Evolutionary conservation across 2,888 invertebrate genomes (phyloP), one percentile per base, ranked within the genome.

Genomic region (Phengaris arion): DNA sequence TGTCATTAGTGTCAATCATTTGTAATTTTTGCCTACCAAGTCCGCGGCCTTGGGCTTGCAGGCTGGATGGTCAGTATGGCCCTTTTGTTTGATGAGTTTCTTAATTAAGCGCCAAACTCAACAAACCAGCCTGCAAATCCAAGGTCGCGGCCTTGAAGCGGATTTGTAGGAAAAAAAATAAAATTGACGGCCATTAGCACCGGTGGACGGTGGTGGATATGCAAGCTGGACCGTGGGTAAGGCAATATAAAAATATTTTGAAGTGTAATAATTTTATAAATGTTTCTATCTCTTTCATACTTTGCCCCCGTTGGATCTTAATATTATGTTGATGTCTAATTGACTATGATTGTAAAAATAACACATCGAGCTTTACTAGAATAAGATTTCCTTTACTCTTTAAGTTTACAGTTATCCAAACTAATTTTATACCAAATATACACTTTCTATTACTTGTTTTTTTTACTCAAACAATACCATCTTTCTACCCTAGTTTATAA

Each of bases 401-500:
- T 86, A 85, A 83, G 83, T 83, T 82, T 76, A 76, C 76, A 76
- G 74, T 85, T 87, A 85, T 85, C 85, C 86, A 85, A 85, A 75
- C 75, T 70, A 85, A 85, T 89, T 90, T 92, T 91, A 91, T 91
- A 91, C 93, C 93, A 93, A 93, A 93, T 92, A 93, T 90, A 93
- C 86, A 85, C 84, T 83, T 84, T 84, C 79, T 69, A 79, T 76
- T 75, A 79, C 75, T 75, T 75, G 13, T 52, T 68, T 74, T 10
- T 78, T 78, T 80, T 81, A 76, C 79, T 82, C 78, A 54, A 76
- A 75, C 51, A 45, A 12, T 48, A 54, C 8, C 8, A 1, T n/a
- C 15, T 22, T 22, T 5, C 4, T 8, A 10, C 15, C 9, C 7
- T 59, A 59, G 15, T 59, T 15, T 59, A 9, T 22, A 2, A 9